phyloP scores from a whole-genome alignment of 2,113 vertebrate species.

The Gracilinanus agilis region DNA sequence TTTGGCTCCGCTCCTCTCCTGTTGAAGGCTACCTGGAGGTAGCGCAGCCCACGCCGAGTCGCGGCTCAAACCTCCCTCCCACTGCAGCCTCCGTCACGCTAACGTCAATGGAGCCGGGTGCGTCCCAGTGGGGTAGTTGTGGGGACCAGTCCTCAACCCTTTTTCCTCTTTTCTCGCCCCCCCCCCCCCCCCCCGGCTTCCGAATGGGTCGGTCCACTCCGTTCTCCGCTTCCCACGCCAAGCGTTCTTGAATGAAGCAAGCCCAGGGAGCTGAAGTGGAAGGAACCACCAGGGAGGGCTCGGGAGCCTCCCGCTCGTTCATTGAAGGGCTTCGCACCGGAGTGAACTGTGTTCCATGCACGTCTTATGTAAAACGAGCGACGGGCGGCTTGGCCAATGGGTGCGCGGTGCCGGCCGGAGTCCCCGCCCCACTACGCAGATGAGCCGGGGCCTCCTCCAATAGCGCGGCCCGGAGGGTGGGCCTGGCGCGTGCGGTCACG shows the following conservation, averaged over 20 bases:
- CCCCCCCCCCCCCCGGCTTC: slow-evolving; percentile 26
- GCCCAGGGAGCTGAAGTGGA: slow-evolving; percentile 70
- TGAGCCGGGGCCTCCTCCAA: slow-evolving; percentile 63
- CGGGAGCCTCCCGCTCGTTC: background rate
- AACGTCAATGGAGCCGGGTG: rapidly evolving
- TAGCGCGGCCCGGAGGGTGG: slow-evolving; percentile 54
- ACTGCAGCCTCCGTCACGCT: background rate
- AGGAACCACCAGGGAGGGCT: slow-evolving; percentile 50
- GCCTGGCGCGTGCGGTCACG: slow-evolving; percentile 68
- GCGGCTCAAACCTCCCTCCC: rapidly evolving
- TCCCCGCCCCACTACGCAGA: background rate
- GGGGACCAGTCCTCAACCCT: background rate
- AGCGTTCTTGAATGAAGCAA: slow-evolving; percentile 55
- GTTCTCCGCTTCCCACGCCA: background rate
- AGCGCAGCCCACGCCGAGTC: background rate
- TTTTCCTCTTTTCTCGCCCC: too few species aligned
- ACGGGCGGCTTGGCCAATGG: slow-evolving; percentile 83
- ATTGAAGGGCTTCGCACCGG: slow-evolving; percentile 57
- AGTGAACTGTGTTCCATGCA: slow-evolving; percentile 91
- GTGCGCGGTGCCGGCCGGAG: rapidly evolving
- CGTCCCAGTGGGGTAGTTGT: rapidly evolving
- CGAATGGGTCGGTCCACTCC: slow-evolving; percentile 44
- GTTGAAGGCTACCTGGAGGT: background rate
- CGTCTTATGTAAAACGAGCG: slow-evolving; percentile 91
- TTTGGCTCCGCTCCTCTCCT: rapidly evolving